phyloP scores from a whole-genome alignment of 2,888 invertebrate genomes.

The Papilio protenor region DNA sequence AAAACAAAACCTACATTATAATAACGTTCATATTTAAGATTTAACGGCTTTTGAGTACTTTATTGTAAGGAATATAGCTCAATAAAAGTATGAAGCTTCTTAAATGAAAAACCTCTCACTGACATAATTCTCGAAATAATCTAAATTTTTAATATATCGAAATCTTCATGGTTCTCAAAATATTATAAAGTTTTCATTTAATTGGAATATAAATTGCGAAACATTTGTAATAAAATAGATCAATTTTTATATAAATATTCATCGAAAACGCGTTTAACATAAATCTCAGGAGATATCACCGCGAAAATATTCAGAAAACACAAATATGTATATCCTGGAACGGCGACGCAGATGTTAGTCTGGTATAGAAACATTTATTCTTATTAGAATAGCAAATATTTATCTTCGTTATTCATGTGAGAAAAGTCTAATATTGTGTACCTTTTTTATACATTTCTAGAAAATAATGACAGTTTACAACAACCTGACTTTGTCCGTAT shows the following conservation, averaged over 20 bases:
- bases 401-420: not conserved
- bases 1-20: no score
- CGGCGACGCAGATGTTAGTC: not conserved
- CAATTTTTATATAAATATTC: not conserved
- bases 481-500: no score
- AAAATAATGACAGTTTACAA: no score
- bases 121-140: no score
- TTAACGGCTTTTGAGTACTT: no score
- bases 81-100: no score
- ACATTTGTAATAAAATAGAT: not conserved
- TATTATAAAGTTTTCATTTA: not conserved
- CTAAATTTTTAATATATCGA: not conserved
- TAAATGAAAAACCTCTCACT: no score
- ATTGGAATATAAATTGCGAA: not conserved
- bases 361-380: not conserved
- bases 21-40: no score
- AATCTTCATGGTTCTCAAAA: not conserved
- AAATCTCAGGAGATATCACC: slow-evolving; percentile 2
- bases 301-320: not conserved
- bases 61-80: no score
- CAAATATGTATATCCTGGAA: not conserved
- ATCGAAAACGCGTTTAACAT: not conserved
- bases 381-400: not conserved
- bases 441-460: not conserved
- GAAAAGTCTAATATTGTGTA: not conserved